Base-by-base conservation (phyloP, 2,888 invertebrate genomes). In the Glaucopsyche alexis region DNA sequence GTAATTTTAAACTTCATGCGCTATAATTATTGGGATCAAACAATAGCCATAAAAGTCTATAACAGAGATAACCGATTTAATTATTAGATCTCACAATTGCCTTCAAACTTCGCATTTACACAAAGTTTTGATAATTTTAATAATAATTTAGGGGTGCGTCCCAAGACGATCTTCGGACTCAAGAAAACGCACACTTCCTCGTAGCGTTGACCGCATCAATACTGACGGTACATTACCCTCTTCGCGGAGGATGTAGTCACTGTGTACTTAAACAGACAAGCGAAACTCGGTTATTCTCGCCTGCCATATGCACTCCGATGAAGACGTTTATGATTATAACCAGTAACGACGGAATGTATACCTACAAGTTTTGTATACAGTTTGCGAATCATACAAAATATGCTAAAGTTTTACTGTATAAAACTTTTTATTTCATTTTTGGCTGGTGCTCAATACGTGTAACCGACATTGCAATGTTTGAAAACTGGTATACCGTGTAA, bases 251-350 rank as follows among this genome's bases (percentile, higher is more conserved):
- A 82, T 83, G 81, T 79, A 83, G 82, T 83, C 79, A 76, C 75
- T 74, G 74, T 73, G 38, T 38, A 74, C 76, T 76, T 75, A 75
- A 75, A 76, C 77, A 76, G 73, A 74, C 74, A 74, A 70, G 72
- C 74, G 75, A 74, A 75, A 73, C 72, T 75, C 76, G 78, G 78
- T 75, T 78, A 79, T 79, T 81, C 80, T 79, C 79, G 79, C 81
- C 75, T 75, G 79, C 84, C 84, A 85, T 82, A 84, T 85, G 83
- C 84, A 82, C 81, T 78, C 81, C 85, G 85, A 87, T 84, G 84
- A 85, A 87, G 81, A 83, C 82, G 80, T 83, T 75, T 74, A 76
- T 76, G 74, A 75, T 75, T 76, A 76, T 77, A 77, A 75, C 74
- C 74, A 60, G 29, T 60, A 60, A 38, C 60, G 55, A 55, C 55